Percentiles rank a stretch among this genome's conserved stretches.
phyloP scores from a whole-genome alignment of 2,113 vertebrate genomes.

The Siniperca knerii region DNA sequence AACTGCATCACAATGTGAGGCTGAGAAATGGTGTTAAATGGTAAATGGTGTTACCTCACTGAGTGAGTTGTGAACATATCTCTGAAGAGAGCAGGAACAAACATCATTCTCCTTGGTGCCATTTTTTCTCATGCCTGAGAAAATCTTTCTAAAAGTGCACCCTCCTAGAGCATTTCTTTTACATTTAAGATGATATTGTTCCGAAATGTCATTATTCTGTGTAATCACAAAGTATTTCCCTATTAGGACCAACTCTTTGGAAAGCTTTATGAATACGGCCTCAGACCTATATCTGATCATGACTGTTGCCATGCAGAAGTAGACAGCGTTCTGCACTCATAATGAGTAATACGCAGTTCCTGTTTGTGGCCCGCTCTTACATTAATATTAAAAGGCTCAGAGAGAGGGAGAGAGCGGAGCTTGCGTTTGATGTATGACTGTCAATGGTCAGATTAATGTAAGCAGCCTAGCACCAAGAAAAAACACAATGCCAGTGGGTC shows the following conservation, averaged over 20 bases:
- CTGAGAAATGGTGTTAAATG: slow-evolving; percentile 23
- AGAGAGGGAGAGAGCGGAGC: neutral
- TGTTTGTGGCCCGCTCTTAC: slow-evolving; percentile 65
- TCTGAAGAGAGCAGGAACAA: slow-evolving; percentile 19
- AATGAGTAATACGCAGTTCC: slow-evolving; percentile 73
- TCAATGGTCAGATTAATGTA: slow-evolving; percentile 61
- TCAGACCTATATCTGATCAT: slow-evolving; percentile 58
- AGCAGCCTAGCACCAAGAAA: slow-evolving; percentile 24
- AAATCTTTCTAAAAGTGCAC: neutral
- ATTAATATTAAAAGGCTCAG: slow-evolving; percentile 75
- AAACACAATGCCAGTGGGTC: slow-evolving; percentile 19
- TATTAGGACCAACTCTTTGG: neutral
- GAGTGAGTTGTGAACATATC: slow-evolving; percentile 30
- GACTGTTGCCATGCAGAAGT: slow-evolving; percentile 77
- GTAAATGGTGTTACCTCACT: slow-evolving; percentile 42
- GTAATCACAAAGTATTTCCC: neutral
- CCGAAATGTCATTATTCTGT: neutral
- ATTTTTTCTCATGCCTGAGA: slow-evolving; percentile 14
- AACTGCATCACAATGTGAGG: slow-evolving; percentile 29
- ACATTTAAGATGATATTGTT: neutral
- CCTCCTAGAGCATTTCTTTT: neutral
- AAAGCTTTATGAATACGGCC: slow-evolving; percentile 22
- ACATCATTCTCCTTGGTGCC: neutral
- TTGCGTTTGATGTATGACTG: slow-evolving; percentile 55
- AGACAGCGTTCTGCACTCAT: slow-evolving; percentile 47